Evolutionary conservation across 2,888 invertebrate genomes (phyloP), one percentile per base, ranked within the genome.

Genomic region (Orthosia incerta): DNA sequence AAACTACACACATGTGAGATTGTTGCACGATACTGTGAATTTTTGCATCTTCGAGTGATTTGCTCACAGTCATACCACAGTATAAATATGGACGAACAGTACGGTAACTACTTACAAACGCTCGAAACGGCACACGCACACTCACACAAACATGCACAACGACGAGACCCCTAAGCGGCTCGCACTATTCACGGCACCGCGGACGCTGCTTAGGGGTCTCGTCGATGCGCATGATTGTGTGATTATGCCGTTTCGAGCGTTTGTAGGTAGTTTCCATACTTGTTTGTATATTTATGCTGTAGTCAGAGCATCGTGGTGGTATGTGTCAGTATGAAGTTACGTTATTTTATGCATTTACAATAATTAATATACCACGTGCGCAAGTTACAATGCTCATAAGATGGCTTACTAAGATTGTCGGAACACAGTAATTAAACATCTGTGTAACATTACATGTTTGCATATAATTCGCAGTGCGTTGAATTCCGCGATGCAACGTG

Each of bases 351-450:
- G 69, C 71, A 62, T 83, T 76, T 79, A 75, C 79, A 76, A 74
- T 81, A 82, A 73, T 73, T 78, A 79, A 71, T 84, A 71, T 81
- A 74, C 74, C 79, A 84, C 66, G 80, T 83, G 82, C 69, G 76
- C 79, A 83, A 83, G 73, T 82, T 82, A 79, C 77, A 82, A 79
- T 71, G 77, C 75, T 60, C 71, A 73, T 76, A 50, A 87, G 92
- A 93, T 93, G 91, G 85, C 86, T 91, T 88, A 91, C 87, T 88
- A 83, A 92, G 92, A 93, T 90, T 84, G 68, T 71, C 62, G 68
- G 73, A 78, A 71, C 63, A 61, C 65, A 72, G 78, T 73, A 86
- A 86, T 86, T 86, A 86, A 76, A 74, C 68, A 78, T 81, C 67
- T 85, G 77, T 79, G 75, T 84, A 83, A 84, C 71, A 76, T 78